Percentiles rank a stretch among this genome's conserved stretches.
Evolutionary conservation across 2,888 invertebrate genomes (phyloP).

Genomic region (Xestobium rufovillosum): DNA sequence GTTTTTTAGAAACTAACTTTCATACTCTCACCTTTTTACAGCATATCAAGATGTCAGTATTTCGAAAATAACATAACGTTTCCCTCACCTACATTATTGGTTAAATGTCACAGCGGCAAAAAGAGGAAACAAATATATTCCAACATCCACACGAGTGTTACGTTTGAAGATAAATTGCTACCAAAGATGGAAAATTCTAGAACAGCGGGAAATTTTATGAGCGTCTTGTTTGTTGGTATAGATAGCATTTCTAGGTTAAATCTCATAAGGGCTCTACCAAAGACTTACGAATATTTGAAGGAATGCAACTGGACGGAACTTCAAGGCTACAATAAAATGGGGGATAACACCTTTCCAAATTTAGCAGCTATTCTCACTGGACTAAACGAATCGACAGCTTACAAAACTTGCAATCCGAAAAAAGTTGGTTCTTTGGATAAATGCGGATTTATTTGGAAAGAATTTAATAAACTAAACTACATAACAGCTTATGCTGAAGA

Average conservation of each 20-base stretch:
- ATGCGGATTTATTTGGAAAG: conserved; percentile 71
- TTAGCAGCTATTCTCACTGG: conserved; percentile 76
- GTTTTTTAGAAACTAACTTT: too few relatives aligned
- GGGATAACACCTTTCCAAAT: conserved; percentile 86
- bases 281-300: conserved; percentile 53
- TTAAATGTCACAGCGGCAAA: conserved; percentile 43
- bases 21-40: too few relatives aligned
- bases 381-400: conserved; percentile 38
- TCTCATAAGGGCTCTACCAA: conserved; percentile 67
- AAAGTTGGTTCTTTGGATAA: conserved; percentile 54
- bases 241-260: conserved; percentile 79
- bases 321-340: conserved; percentile 54
- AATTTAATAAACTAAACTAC: conserved; percentile 62
- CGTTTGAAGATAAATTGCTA: conserved; percentile 21
- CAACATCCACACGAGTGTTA: conserved; percentile 50
- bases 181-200: conserved; percentile 23
- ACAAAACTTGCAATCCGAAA: conserved; percentile 46
- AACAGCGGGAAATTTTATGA: conserved; percentile 42
- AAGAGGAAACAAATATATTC: conserved; percentile 36
- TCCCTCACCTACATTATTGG: conserved; percentile 45
- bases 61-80: conserved; percentile 41
- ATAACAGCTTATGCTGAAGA: conserved; percentile 76
- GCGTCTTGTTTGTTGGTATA: conserved; percentile 72
- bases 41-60: conserved; percentile 44
- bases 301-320: conserved; percentile 41